Conservation (phyloP, 2,888 invertebrate species). For the Rhagium mordax region DNA sequence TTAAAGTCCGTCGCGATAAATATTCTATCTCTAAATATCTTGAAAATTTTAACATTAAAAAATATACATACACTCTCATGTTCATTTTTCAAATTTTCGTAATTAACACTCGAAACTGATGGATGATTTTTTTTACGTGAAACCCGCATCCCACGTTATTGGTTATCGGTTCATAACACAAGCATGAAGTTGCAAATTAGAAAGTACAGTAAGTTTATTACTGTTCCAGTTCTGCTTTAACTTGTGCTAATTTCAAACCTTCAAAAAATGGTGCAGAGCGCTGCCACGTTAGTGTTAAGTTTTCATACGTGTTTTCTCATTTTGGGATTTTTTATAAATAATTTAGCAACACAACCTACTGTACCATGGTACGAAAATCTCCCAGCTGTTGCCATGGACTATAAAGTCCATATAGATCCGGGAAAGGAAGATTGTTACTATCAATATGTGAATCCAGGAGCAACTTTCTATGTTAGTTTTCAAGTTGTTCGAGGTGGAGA, state of each 20-base stretch:
- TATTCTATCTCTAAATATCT: too few species aligned
- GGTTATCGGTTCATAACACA: too few species aligned
- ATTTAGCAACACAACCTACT: slow-evolving; percentile 67
- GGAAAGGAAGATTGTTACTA: slow-evolving; percentile 96
- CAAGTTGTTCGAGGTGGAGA: slow-evolving; percentile 95
- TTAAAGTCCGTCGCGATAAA: too few species aligned
- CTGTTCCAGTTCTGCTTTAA: background rate
- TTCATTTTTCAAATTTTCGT: too few species aligned
- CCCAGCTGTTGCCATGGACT: slow-evolving; percentile 96
- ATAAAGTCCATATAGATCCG: slow-evolving; percentile 95
- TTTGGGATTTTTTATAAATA: slow-evolving; percentile 41
- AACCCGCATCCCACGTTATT: background rate
- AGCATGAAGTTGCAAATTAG: slow-evolving; percentile 9
- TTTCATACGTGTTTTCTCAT: slow-evolving; percentile 47
- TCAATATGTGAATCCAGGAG: slow-evolving; percentile 93
- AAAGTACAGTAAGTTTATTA: slow-evolving; percentile 10
- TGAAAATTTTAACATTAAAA: too few species aligned
- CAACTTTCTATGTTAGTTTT: slow-evolving; percentile 94
- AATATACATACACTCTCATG: too few species aligned
- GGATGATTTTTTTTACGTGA: background rate
- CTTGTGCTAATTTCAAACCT: slow-evolving; percentile 2
- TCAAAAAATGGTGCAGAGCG: slow-evolving; percentile 50
- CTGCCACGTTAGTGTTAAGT: slow-evolving; percentile 57
- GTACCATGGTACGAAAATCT: slow-evolving; percentile 89
- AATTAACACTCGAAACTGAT: too few species aligned